Conservation (phyloP, 2,797 vertebrate genomes). For the Prionace glauca region DNA sequence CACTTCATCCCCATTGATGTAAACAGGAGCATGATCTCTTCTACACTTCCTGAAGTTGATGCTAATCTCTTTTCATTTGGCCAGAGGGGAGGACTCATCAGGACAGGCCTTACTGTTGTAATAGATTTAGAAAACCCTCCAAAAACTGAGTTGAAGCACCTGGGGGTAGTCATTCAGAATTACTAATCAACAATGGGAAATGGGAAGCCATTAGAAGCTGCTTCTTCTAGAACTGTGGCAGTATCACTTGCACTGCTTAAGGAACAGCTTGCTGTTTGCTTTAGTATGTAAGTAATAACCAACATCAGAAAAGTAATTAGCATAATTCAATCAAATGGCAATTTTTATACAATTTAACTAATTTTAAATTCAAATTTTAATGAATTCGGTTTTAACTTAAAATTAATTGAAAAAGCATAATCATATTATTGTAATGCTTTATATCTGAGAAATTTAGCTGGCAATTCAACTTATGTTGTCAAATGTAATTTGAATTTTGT, state of each 20-base stretch:
- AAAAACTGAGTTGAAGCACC: too few species aligned
- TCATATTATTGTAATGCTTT: background rate
- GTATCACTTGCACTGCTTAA: background rate
- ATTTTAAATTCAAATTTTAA: background rate
- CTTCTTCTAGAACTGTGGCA: background rate
- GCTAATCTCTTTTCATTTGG: too few species aligned
- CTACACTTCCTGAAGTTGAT: too few species aligned
- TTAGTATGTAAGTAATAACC: background rate
- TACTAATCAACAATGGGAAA: too few species aligned
- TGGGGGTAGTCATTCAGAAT: too few species aligned
- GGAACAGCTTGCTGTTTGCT: background rate
- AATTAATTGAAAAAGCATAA: background rate
- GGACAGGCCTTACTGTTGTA: too few species aligned
- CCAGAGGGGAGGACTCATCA: too few species aligned
- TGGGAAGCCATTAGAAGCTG: too few species aligned
- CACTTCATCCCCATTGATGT: too few species aligned
- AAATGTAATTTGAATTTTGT: slow-evolving; percentile 10
- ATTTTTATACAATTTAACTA: background rate
- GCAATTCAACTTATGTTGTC: background rate
- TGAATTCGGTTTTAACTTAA: background rate
- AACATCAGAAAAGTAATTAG: background rate
- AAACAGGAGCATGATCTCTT: too few species aligned
- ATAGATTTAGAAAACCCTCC: too few species aligned
- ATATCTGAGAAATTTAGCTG: background rate
- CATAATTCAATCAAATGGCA: background rate